Base-by-base conservation (phyloP, 1,140 invertebrate genomes). In the Hestina assimilis region DNA sequence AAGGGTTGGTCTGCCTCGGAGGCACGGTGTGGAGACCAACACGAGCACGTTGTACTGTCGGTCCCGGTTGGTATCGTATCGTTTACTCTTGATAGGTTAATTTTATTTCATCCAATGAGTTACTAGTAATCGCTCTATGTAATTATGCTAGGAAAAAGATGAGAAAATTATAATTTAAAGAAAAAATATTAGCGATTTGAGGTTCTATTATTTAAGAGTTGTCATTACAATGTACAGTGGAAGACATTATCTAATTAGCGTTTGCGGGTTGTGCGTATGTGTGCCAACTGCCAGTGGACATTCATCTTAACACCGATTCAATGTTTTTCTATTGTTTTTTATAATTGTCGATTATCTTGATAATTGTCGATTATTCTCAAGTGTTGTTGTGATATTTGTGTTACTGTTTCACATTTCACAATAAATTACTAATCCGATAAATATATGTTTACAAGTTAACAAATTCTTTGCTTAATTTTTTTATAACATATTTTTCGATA, bases 241-340 rank as follows among this genome's bases (percentile, higher is more conserved):
- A n/a, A n/a, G n/a, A 38, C 59, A 77, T 79, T 79, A 79, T 73
- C 76, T 77, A 79, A 79, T 54, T 9, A 43, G 26, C 19, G 53
- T 45, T 79, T 79, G 61, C 68, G 74, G 33, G 45, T 50, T 56
- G n/a, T 61, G 52, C 58, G 57, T 70, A 79, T 71, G 67, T 76
- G 57, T 72, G 72, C 59, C 70, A 67, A 26, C 9, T 67, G 71
- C 42, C 67, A 72, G 55, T 28, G 53, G 38, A 21, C 42, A 29
- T 55, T 23, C 41, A 38, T 55, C 21, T 26, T 12, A 20, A n/a
- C 42, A n/a, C 42, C 11, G 14, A 12, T 12, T 33, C 52, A 55
- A 55, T 46, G 46, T 55, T 29, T 24, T n/a, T n/a, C n/a, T 29
- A 46, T 55, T 55, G 26, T 11, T 9, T 35, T 14, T 35, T 35